Evolutionary conservation across 23 tunicate genomes (phyloP), one percentile per base, ranked within the genome.

Genomic region (Halocynthia aurantium): DNA sequence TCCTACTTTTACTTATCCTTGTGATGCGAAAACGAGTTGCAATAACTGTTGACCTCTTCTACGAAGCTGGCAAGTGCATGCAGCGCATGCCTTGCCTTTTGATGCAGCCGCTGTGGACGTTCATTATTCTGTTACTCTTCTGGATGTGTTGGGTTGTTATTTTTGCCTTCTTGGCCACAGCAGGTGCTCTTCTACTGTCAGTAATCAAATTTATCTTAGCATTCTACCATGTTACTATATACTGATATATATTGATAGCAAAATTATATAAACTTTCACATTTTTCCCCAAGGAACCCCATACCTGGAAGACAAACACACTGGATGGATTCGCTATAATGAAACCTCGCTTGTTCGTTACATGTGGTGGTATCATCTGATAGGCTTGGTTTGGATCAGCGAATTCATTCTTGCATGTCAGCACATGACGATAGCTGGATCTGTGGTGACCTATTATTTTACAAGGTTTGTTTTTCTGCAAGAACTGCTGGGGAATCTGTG

Each of bases 321-420:
- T 13, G 97, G 97, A 7, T 91, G 86, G 87, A 87, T 85, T 49
- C 64, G 80, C 1, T 91, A 57, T 64, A 67, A 81, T 22, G 76
- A 71, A 51, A 91, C 86, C 8, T 55, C 79, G 11, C 12, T 81
- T 13, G 74, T 91, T 21, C 83, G 67, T 11, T 91, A 91, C 77
- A 85, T 81, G 85, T 80, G 97, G 87, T 91, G 97, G 97, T 91
- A 91, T 77, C 97, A 91, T 83, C 13, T 91, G 6, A 67, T 91
- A 31, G 97, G 90, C 6, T 52, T 91, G 67, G 22, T 91, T 10
- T 91, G 97, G 97, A 76, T 91, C 66, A 91, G 87, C 65, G 97
- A 91, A 53, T 91, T 91, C 52, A 72, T 85, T 8, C 66, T 91
- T 19, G 97, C 97, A 9, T 91, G 97, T 69, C 97, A 91, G 63